Evolutionary conservation across 2,797 vertebrate genomes (phyloP), one percentile per base, ranked within the genome.

Genomic region (Megaceryle alcyon): DNA sequence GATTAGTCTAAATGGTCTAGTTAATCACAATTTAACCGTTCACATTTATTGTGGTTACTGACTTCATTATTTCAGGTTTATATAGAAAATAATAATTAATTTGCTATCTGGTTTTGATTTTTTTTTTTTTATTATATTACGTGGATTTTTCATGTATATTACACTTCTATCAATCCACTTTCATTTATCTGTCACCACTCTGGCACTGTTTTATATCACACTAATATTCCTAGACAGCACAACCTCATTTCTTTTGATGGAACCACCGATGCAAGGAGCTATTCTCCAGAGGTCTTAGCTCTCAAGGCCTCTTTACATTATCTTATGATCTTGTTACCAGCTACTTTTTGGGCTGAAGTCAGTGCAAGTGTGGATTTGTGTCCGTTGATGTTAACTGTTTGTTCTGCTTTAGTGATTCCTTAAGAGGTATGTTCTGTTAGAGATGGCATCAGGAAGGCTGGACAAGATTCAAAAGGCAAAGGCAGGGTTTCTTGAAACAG

Each of bases 161-260:
- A 37, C 9, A 48, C 4, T 28, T 82, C 28, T 73, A 25, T 13
- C 70, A 68, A 72, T 59, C 46, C 25, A 29, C 17, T 17, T 7
- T 82, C 26, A 90, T 94, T 96, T 96, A 61, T 92, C 63, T 92
- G 61, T 89, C 53, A 76, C 19, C 26, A 60, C 39, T 91, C 81
- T 23, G 33, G 20, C 70, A 25, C 69, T 93, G 96, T 83, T 91
- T 96, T 41, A 78, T 83, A 88, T 89, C 91, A 44, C 15, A 51
- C 61, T 96, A 90, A 88, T 87, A 93, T 85, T 97, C 54, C 31
- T 96, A 92, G 65, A 71, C 71, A 94, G 37, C 63, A 37, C 53
- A 95, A 64, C 22, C 81, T 95, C 79, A 95, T 96, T 97, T 97
- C 65, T 96, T 97, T 83, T 96, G 86, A 82, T 89, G 90, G 70